Evolutionary conservation across 2,888 invertebrate species (phyloP), one percentile per base, ranked within the genome.

Genomic region (Rhingia campestris): DNA sequence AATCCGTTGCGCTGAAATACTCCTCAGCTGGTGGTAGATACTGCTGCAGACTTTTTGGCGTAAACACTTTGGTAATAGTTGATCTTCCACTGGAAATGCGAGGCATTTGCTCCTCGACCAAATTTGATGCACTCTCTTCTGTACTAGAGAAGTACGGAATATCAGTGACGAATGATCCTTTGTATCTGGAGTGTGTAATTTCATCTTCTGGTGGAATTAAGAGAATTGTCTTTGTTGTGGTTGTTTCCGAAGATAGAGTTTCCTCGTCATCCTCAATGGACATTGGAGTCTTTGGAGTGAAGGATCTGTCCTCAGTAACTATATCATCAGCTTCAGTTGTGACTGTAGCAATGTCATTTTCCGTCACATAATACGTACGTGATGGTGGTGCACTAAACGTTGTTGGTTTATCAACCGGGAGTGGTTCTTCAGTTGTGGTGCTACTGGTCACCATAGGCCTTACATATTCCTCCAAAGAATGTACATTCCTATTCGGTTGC

Each of bases 11-110:
- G 32, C 33, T 90, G 63, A 90, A 89, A 66, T 90, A 91, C 69
- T 91, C 91, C 80, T 91, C 91, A 0, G 91, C 91, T 4, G 91
- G 89, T 12, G 91, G 92, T 54, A 90, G 86, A 69, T 89, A 88
- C 6, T 88, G 89, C 49, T 86, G 86, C 10, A 87, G 73, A n/a
- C 87, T 86, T 64, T 90, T 88, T 4, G 91, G 88, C n/a, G 91
- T 89, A 14, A 88, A 89, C 4, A 95, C 93, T 90, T 94, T 94
- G 0, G 93, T 94, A 33, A 95, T 94, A 0, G 92, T 94, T 2
- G 94, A 92, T 53, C 92, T 92, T 45, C 93, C 93, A n/a, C 91
- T 89, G 0, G 92, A 90, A 37, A 92, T 90, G 45, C 89, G 85
- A 14, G 87, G 87, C 59, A 35, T 74, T 0, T 67, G 49, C 4